Evolutionary conservation across 2,888 invertebrate genomes (phyloP).

Genomic region (Caenorhabditis sp.): DNA sequence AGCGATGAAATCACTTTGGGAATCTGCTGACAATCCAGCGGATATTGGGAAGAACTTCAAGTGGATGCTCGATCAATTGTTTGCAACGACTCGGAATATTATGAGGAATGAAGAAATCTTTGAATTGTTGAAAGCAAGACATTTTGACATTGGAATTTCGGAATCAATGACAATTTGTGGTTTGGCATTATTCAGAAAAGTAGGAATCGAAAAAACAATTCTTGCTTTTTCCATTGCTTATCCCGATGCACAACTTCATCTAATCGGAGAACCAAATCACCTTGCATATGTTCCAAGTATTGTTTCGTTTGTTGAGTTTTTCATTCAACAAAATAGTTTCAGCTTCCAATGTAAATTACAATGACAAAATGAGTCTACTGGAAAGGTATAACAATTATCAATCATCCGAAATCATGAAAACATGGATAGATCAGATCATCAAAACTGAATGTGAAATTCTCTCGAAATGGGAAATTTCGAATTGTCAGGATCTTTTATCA

Average conservation of each 20-base stretch:
- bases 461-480: background rate
- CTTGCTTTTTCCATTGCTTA: background rate
- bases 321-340: background rate
- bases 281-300: slow-evolving; percentile 4
- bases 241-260: background rate
- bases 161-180: slow-evolving; percentile 8
- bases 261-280: slow-evolving; percentile 2
- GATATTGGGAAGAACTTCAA: background rate
- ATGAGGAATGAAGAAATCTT: background rate
- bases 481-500: background rate
- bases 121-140: background rate
- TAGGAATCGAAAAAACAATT: slow-evolving; percentile 5
- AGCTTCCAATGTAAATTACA: background rate
- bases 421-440: no score
- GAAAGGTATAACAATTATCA: background rate
- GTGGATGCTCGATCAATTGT: background rate
- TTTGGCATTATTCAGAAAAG: background rate
- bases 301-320: background rate
- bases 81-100: background rate
- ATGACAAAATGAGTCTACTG: background rate
- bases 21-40: background rate
- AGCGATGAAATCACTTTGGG: background rate
- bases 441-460: background rate
- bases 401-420: background rate
- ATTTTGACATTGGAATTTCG: slow-evolving; percentile 4